Base-by-base conservation (phyloP, 2,113 vertebrate genomes). In the Rhea americana region DNA sequence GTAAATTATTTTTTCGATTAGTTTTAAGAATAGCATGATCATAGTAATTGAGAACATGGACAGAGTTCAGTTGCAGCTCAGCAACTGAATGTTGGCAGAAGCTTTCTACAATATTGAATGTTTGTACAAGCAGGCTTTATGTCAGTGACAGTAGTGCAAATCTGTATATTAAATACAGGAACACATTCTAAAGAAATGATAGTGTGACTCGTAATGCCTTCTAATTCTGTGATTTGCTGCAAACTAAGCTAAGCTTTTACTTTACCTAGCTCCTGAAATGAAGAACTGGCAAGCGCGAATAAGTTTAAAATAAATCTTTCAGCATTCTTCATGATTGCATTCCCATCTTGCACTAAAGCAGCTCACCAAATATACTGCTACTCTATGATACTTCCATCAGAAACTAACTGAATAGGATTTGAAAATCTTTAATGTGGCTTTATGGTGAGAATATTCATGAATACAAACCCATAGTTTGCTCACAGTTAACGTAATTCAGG, bases 101-200 rank as follows among this genome's bases (percentile, higher is more conserved):
- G 87, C 47, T 75, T 90, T 76, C 45, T 81, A 53, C 41, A 70
- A 37, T 39, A 85, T 91, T 85, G 93, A 94, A 55, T 91, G 35
- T 96, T 96, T 97, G 67, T 39, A 74, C 18, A 73, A 91, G 11
- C 51, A 25, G 48, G 89, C 90, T 91, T 96, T 95, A 78, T 37
- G 5, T 77, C 77, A 95, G 76, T 62, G 92, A 47, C 50, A 93
- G 24, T 26, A 89, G 53, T 37, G 83, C 58, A 92, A 92, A 96
- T 89, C 93, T 76, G 28, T 47, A 93, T 87, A 56, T 92, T 95
- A 96, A 95, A 95, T 82, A 94, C 32, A 43, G 5, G 25, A 96
- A 93, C 39, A 43, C n/a, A 70, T 65, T 79, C 58, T 72, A 82
- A 61, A 17, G 83, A 82, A 85, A 86, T 47, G 18, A 22, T n/a